Evolutionary conservation across 2,797 vertebrate species (phyloP), one percentile per base, ranked within the genome.

Genomic region (Phoebastria nigripes): DNA sequence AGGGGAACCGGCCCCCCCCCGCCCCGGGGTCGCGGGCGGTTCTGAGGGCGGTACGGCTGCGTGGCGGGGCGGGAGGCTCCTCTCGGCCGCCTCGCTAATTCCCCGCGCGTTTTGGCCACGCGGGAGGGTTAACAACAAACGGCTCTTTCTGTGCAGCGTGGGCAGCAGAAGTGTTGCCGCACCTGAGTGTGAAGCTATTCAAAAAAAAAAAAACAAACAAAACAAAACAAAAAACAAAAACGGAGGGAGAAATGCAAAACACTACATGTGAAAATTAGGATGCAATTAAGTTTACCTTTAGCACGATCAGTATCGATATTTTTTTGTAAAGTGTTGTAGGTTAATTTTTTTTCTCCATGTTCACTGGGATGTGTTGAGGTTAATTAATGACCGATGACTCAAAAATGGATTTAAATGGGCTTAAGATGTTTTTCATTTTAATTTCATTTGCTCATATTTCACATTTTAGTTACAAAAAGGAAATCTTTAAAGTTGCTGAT

Each of bases 291-390:
- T 78, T 89, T 26, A 6, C 15, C 5, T 18, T 11, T 28, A 52
- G 17, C 25, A 4, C 5, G 3, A 47, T 22, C n/a, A 5, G 8
- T 44, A 25, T 33, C 4, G 9, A 0, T 2, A 3, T 28, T 39
- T 59, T 59, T 46, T 21, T 14, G 4, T 22, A 3, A 14, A 13
- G 31, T 31, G 22, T 3, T 62, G 39, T n/a, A 33, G 47, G 11
- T n/a, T 33, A 3, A 2, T 54, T 39, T 11, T 39, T 70, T 22
- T 31, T 2, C 12, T 46, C 21, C 6, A 0, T 33, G 17, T 25
- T 71, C 29, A 3, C 12, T 37, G 33, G 21, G 31, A 4, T n/a
- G 3, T 28, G 18, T 69, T 63, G 69, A 31, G 28, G 9, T 67
- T 58, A 67, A 37, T 59, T 52, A 69, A 26, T 5, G 35, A 20